Conservation (phyloP, 2,797 vertebrate genomes). For the Acanthornis magna region DNA sequence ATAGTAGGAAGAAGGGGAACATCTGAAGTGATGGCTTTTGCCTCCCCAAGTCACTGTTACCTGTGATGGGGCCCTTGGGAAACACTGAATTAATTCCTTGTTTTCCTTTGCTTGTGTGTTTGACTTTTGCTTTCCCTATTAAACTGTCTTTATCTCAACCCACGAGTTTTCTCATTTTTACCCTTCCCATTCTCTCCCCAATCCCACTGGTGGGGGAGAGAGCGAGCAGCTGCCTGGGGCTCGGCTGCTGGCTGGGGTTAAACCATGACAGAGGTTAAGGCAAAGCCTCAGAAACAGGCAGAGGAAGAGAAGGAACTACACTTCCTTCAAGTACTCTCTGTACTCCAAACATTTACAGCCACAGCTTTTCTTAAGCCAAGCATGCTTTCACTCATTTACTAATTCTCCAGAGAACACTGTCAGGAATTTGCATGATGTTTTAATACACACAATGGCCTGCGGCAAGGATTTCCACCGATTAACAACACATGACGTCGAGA, state of each 20-base stretch:
- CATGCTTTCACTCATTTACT: not conserved
- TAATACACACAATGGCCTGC: not conserved
- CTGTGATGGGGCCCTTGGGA: too few relatives aligned
- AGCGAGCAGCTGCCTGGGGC: rapidly evolving
- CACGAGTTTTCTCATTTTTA: rapidly evolving
- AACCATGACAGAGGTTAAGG: not conserved
- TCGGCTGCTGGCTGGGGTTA: not conserved
- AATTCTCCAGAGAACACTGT: not conserved
- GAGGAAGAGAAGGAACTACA: not conserved
- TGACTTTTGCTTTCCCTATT: not conserved
- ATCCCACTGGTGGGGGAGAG: not conserved
- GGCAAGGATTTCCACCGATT: not conserved
- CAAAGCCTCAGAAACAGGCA: not conserved
- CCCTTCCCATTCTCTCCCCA: not conserved
- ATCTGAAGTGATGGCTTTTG: not conserved
- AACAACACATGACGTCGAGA: not conserved
- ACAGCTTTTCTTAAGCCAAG: not conserved
- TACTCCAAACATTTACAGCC: not conserved
- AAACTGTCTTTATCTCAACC: not conserved
- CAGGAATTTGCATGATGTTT: not conserved
- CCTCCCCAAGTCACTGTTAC: not conserved
- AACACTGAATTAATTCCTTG: not conserved
- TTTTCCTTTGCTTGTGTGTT: rapidly evolving
- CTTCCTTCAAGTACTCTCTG: not conserved
- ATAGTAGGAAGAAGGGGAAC: not conserved